A percentile compares a stretch with the other conserved stretches of the same genome.
Evolutionary conservation across 2,797 vertebrate genomes (phyloP).

Genomic region (Crenichthys baileyi): DNA sequence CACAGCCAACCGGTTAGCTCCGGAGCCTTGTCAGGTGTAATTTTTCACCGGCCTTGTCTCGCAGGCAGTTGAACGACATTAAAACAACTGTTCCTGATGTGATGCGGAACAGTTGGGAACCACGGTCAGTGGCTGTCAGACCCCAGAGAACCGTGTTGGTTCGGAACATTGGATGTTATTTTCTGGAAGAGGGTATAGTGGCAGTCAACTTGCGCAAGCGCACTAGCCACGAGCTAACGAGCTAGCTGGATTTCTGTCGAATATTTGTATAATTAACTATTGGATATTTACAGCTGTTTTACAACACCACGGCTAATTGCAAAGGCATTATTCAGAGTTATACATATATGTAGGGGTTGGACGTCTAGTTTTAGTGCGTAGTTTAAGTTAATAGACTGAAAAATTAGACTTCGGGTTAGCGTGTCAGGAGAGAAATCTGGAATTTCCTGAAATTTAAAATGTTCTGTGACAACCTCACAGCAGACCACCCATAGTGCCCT

Average conservation of each 20-base stretch:
- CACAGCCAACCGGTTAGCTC: conserved; percentile 62
- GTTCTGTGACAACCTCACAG: conserved; percentile 23
- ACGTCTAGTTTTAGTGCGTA: background rate
- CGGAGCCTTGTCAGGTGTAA: conserved; percentile 70
- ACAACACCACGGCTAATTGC: fast-evolving
- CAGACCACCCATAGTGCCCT: conserved; percentile 19
- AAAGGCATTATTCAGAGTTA: fast-evolving
- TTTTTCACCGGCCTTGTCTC: conserved; percentile 66
- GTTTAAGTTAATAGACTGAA: background rate
- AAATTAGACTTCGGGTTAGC: background rate
- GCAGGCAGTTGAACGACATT: background rate
- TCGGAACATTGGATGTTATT: conserved; percentile 58
- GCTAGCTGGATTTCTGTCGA: conserved; percentile 44
- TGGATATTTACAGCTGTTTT: fast-evolving
- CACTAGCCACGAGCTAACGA: conserved; percentile 47
- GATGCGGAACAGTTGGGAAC: fast-evolving
- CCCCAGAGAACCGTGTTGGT: conserved; percentile 11
- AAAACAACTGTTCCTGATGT: background rate
- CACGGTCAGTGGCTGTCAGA: background rate
- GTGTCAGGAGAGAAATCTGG: conserved; percentile 10
- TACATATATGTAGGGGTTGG: background rate
- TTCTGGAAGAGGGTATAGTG: conserved; percentile 51
- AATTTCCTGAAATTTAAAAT: conserved; percentile 33
- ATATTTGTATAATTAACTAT: conserved; percentile 16
- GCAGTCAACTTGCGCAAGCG: conserved; percentile 74